Base-by-base conservation (phyloP, 2,113 vertebrate species). In the Lonchura striata region DNA sequence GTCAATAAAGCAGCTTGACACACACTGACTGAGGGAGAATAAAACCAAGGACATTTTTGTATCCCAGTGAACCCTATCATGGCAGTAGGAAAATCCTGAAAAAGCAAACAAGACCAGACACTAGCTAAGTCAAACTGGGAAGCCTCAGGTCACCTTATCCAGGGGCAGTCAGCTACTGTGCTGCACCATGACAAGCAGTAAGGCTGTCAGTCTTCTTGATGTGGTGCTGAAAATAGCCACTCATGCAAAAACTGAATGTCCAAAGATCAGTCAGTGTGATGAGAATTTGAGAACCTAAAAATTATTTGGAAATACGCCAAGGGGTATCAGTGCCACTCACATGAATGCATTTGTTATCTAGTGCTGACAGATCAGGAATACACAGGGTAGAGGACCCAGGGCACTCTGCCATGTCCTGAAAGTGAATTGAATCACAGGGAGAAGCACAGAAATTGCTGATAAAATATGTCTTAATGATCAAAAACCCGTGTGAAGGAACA, bases 41-140 rank as follows among this genome's bases (percentile, higher is more conserved):
- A 72, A 89, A 94, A 52, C 15, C 71, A 92, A 92, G 86, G 91
- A 84, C 30, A 2, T 72, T 78, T 89, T 41, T 83, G 60, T 76
- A 82, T 88, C 41, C 70, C 82, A 68, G 54, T 89, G 82, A 92
- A 75, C 10, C 10, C 39, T 85, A 64, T 33, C 70, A 71, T 41
- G 41, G 82, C 47, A 90, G 31, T 15, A 91, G 37, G 56, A 76
- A 75, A 91, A 56, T 78, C 53, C 50, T 79, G 75, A 82, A 82
- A 95, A 94, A 84, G 63, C 50, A 95, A 96, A 95, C 91, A 95
- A 61, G 85, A 92, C 76, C 79, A 95, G 95, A 95, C 94, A 95
- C 85, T 95, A 94, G 84, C 65, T 86, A 87, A 96, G 80, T 87
- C 88, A 94, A 92, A 84, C 89, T 69, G 47, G 86, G 85, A 95